These are phyloP conservation scores for Macrosiphum euphorbiae DNA, from an alignment of 2,888 invertebrate genomes.

Conservation along the genomic window DNA sequence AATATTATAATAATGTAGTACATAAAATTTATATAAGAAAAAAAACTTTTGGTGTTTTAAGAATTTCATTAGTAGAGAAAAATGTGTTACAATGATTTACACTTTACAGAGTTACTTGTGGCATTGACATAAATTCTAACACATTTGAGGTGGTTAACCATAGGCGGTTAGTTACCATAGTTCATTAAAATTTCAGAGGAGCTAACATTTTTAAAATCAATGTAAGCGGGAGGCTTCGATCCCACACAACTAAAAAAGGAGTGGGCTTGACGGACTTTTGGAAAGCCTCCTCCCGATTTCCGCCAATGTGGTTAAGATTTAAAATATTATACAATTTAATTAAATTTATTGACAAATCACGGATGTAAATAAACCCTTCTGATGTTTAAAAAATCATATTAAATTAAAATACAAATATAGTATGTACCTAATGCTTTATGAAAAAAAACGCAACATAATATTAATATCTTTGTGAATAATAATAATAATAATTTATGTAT, in stretches of 20 bases:
- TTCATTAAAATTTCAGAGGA: too few species aligned
- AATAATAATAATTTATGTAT: conserved; percentile 8
- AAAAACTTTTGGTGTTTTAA: not conserved
- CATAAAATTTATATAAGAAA: not conserved
- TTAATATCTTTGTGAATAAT: not conserved
- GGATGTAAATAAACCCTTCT: not conserved
- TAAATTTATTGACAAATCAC: not conserved
- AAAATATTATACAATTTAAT: not conserved
- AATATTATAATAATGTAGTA: not conserved
- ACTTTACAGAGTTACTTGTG: not conserved
- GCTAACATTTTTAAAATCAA: too few species aligned
- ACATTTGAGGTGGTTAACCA: not conserved
- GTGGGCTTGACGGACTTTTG: too few species aligned
- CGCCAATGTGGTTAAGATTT: not conserved
- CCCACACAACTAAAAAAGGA: too few species aligned
- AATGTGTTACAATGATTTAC: not conserved
- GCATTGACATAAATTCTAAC: not conserved
- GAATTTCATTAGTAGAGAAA: not conserved
- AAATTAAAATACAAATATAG: not conserved
- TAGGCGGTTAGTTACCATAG: too few species aligned
- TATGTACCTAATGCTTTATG: not conserved
- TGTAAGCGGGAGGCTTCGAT: too few species aligned
- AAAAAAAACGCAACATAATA: not conserved
- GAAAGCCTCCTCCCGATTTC: too few species aligned
- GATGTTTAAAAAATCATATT: not conserved